Conservation (phyloP, 1,140 invertebrate species). For the Tetragonula clypearis region DNA sequence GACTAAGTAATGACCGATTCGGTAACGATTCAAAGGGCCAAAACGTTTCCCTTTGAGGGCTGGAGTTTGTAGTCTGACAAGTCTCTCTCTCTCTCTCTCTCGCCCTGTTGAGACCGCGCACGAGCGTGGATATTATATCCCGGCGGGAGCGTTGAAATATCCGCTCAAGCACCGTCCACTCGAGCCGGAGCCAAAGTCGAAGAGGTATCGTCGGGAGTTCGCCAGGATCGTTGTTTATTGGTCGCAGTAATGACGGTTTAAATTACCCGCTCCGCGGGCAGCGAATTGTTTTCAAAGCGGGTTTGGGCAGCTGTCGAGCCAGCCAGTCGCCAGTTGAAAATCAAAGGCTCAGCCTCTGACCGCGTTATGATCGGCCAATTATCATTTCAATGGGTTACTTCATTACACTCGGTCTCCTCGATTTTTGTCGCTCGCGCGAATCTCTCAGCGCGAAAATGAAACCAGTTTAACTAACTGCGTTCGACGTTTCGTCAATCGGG, state of each 20-base stretch:
- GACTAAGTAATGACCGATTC: conserved; percentile 24
- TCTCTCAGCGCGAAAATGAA: no score
- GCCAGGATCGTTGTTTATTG: conserved; percentile 45
- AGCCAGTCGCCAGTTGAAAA: conserved; percentile 24
- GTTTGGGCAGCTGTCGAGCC: conserved; percentile 31
- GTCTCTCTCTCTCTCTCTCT: no score
- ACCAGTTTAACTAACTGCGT: no score
- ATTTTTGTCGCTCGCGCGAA: not conserved
- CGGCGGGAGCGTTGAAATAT: conserved; percentile 37
- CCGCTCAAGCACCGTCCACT: conserved; percentile 31
- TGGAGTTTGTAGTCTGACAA: not conserved
- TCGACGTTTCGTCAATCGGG: no score
- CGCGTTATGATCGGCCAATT: conserved; percentile 20
- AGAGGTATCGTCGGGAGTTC: conserved; percentile 11
- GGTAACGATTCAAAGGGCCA: conserved; percentile 18
- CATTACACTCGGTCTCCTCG: no score
- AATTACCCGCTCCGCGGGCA: conserved; percentile 35
- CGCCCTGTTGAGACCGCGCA: no score
- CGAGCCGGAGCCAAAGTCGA: not conserved
- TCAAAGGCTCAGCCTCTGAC: not conserved
- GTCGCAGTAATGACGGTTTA: conserved; percentile 37
- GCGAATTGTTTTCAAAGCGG: conserved; percentile 34
- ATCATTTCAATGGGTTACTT: conserved; percentile 13
- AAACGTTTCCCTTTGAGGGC: conserved; percentile 26
- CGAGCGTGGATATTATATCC: conserved; percentile 23